A percentile compares a stretch with the other conserved stretches of the same genome.
Conservation (phyloP, 2,888 invertebrate species). For the Idaea biselata region DNA sequence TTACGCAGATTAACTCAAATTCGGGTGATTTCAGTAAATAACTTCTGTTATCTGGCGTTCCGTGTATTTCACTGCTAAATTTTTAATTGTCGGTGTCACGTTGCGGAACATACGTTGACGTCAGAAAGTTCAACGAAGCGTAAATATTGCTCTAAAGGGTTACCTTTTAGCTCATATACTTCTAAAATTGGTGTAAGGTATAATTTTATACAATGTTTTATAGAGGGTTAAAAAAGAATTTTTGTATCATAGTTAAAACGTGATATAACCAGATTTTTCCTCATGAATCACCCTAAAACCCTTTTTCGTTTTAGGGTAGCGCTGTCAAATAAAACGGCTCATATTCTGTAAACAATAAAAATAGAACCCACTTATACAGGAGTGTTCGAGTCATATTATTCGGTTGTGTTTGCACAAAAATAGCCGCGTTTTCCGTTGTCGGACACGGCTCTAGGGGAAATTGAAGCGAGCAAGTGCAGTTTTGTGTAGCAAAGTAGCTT, state of each 20-base stretch:
- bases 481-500: conserved; percentile 18
- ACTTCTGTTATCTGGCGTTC: conserved; percentile 26
- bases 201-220: not conserved
- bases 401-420: conserved; percentile 31
- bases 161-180: conserved; percentile 7
- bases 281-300: conserved; percentile 17
- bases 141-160: conserved; percentile 8
- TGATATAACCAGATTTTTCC: conserved; percentile 7
- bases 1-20: conserved; percentile 30
- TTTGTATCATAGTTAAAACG: not conserved
- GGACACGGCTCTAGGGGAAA: conserved; percentile 31
- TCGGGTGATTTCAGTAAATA: conserved; percentile 29
- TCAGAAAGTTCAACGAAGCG: not conserved
- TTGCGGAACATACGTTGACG: conserved; percentile 8
- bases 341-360: conserved; percentile 18
- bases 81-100: conserved; percentile 19
- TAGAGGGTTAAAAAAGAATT: not conserved
- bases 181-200: not conserved
- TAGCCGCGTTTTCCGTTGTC: conserved; percentile 29
- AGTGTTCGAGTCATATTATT: conserved; percentile 33
- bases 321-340: conserved; percentile 18
- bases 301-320: conserved; percentile 14
- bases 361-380: conserved; percentile 25
- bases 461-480: conserved; percentile 33
- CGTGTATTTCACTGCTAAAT: conserved; percentile 9